These are phyloP conservation scores for Zingel zingel DNA, from an alignment of 2,113 vertebrate genomes.

Conservation along the genomic window DNA sequence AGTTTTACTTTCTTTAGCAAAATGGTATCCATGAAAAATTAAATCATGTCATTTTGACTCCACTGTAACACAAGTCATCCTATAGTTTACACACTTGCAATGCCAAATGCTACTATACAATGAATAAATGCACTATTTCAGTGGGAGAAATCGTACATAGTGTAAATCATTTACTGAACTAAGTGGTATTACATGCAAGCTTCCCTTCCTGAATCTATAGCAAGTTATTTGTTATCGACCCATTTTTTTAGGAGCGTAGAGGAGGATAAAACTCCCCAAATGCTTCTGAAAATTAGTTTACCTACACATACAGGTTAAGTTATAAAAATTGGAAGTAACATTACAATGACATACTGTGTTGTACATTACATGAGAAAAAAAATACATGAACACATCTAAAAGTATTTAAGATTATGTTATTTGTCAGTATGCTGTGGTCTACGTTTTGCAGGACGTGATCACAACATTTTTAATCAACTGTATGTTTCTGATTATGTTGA, in stretches of 20 bases:
- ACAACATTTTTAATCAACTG: not conserved
- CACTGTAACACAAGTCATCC: conserved; percentile 17
- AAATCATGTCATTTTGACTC: conserved; percentile 8
- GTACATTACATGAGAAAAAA: not conserved
- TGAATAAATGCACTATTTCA: conserved; percentile 62
- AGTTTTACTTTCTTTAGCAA: conserved; percentile 2
- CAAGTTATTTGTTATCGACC: not conserved
- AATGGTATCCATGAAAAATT: not conserved
- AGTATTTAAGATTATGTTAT: not conserved
- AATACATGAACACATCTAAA: not conserved
- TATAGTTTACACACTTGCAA: conserved; percentile 8
- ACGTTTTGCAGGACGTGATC: not conserved
- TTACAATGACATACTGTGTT: not conserved
- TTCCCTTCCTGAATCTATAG: not conserved
- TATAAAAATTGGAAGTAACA: not conserved
- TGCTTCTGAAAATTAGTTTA: not conserved
- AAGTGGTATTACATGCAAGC: not conserved
- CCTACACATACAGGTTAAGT: not conserved
- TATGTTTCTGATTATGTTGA: not conserved
- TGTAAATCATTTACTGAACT: conserved; percentile 23
- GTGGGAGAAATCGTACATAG: not conserved
- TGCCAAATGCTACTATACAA: conserved; percentile 21
- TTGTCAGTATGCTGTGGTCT: not conserved
- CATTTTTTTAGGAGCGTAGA: not conserved
- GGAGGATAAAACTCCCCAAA: not conserved